phyloP scores from a whole-genome alignment of 30 jellyfish, hydroid and myxozoan species.

The Turritopsis dohrnii region DNA sequence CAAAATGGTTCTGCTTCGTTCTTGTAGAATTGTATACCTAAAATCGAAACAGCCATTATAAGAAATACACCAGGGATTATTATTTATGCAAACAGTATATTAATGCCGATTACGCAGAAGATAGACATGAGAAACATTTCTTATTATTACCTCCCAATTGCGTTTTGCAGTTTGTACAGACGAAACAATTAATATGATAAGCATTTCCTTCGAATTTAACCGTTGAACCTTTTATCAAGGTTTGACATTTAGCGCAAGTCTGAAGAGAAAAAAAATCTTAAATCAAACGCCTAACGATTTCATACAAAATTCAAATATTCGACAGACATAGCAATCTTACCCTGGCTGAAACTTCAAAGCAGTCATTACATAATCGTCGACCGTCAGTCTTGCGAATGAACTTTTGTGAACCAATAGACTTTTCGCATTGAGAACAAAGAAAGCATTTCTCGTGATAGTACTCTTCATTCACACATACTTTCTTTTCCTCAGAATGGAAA shows the following conservation, averaged over 20 bases:
- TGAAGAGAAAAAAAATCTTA: neutral
- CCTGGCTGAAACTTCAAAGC: conserved; percentile 71
- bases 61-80: no score
- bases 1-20: conserved; percentile 72
- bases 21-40: conserved; percentile 79
- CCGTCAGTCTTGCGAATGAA: conserved; percentile 86
- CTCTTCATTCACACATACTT: conserved; percentile 71
- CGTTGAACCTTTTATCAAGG: conserved; percentile 69
- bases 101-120: neutral
- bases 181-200: conserved; percentile 75
- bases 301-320: neutral
- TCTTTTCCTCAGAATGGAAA: conserved; percentile 78
- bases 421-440: conserved; percentile 64
- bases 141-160: conserved; percentile 90
- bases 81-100: neutral
- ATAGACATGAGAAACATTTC: no score
- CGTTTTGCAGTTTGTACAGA: conserved; percentile 67
- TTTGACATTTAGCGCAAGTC: conserved; percentile 70
- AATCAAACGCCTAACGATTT: neutral
- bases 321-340: conserved; percentile 28
- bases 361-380: conserved; percentile 66
- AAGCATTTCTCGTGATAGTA: conserved; percentile 88
- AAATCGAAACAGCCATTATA: neutral
- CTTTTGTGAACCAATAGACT: conserved; percentile 87
- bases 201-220: conserved; percentile 78